Conservation (phyloP, 2,797 vertebrate genomes). For the Linurgus olivaceus region DNA sequence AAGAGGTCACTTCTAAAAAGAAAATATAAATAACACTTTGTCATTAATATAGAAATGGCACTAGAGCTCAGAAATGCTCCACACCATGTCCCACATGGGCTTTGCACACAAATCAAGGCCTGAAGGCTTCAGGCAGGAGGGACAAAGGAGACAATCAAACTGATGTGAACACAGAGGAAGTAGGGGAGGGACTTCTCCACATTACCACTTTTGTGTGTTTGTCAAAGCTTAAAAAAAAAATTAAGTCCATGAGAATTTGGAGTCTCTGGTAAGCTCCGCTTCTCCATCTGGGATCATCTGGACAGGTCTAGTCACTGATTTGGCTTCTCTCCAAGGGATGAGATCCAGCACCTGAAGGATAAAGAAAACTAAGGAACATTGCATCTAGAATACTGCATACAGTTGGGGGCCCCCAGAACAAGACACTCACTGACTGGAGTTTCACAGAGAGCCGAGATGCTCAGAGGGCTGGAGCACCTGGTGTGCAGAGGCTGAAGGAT, state of each 20-base stretch:
- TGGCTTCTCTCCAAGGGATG: constrained; percentile 59
- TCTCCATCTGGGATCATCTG: constrained; percentile 64
- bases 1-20: constrained; percentile 71
- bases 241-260: constrained; percentile 65
- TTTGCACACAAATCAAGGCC: constrained; percentile 61
- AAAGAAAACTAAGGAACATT: constrained; percentile 29
- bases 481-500: background rate
- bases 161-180: constrained; percentile 69
- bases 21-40: constrained; percentile 78
- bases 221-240: constrained; percentile 79
- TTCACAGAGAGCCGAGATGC: background rate
- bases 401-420: background rate
- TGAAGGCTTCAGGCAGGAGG: constrained; percentile 38
- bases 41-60: constrained; percentile 67
- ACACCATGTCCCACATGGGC: constrained; percentile 55
- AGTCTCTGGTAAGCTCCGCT: constrained; percentile 62
- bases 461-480: background rate
- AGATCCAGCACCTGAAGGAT: constrained; percentile 73
- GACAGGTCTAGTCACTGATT: constrained; percentile 67
- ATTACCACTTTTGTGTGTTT: constrained; percentile 81
- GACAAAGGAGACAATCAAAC: constrained; percentile 36
- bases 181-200: constrained; percentile 76
- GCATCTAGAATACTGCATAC: background rate
- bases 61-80: constrained; percentile 70
- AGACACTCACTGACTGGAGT: background rate